Evolutionary conservation across 2,113 vertebrate species (phyloP).

Genomic region (human): GRCh38 chr16:52641501-52642000

Average conservation of each 20-base stretch:
- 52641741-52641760: slow-evolving; percentile 54
- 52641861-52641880: not conserved
- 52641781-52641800: not conserved
- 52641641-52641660: slow-evolving; percentile 63
- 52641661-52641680: slow-evolving; percentile 60
- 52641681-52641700: slow-evolving; percentile 52
- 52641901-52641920: not conserved
- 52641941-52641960: not conserved
- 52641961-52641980: not conserved
- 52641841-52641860: not conserved
- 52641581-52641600: not conserved
- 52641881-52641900: not conserved
- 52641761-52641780: not conserved
- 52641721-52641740: slow-evolving; percentile 51
- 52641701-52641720: slow-evolving; percentile 62
- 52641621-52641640: slow-evolving; percentile 55
- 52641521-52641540: not conserved
- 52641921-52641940: not conserved
- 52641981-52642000: not conserved
- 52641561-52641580: not conserved
- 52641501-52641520: slow-evolving; percentile 30
- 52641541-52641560: slow-evolving; percentile 14
- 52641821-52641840: not conserved
- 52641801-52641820: not conserved
- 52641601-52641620: slow-evolving; percentile 23